Evolutionary conservation across 2,113 vertebrate species (phyloP), one percentile per base, ranked within the genome.

Genomic region (Ceratotherium simum): DNA sequence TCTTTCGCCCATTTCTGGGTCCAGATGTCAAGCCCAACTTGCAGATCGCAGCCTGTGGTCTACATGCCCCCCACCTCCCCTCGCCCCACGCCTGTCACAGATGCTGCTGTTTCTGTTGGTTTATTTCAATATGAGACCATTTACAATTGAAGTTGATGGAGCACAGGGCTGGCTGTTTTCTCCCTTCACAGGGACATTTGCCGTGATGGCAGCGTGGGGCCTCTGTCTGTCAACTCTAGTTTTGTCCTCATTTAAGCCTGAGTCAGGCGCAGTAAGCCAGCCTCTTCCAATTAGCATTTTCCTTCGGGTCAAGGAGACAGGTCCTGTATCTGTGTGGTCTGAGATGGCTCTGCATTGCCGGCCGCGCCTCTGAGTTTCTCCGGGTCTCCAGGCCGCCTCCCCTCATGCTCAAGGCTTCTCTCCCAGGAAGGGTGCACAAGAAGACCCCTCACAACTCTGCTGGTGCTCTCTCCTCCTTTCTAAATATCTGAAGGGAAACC

Each of bases 181-280:
- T 95, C 83, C 62, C 83, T 85, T 95, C 91, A 36, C 31, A 9
- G 95, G 90, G 46, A 96, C 58, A 25, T 96, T 92, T n/a, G 88
- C 0, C 2, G 51, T 6, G 90, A 96, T 72, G 95, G 97, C 82
- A 64, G 20, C 2, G 1, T 10, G 78, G n/a, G 85, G 69, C 82
- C 36, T 75, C 91, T 96, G 91, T 94, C 96, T 97, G 96, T 96
- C 96, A 92, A 0, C 93, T 96, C 95, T 70, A 23, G 87, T 97
- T 96, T 90, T 76, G 56, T 97, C 70, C 65, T 96, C 51, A 36
- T 75, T 94, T 78, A 80, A 90, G 92, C 62, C 84, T 5, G 65
- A 89, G 92, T 87, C 3, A 3, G 85, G 78, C 17, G 4, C 42
- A 75, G 56, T 5, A 27, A 76, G 48, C 80, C 58, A 95, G 56